Percentiles rank a stretch among this genome's conserved stretches.
phyloP scores from a whole-genome alignment of 2,888 invertebrate species.

The Drosophila kuntzei region DNA sequence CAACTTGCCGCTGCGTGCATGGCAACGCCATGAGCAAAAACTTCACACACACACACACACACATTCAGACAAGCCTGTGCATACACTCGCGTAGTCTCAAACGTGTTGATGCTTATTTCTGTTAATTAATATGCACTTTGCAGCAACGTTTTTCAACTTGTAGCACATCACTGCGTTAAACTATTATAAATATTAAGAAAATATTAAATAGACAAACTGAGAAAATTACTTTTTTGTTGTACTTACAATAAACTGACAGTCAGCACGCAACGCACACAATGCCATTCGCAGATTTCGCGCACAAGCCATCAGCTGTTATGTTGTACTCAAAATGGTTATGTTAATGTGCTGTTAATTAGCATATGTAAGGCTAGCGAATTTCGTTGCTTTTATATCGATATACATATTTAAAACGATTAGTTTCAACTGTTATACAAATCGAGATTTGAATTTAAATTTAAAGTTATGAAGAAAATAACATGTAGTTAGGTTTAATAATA shows the following conservation, averaged over 20 bases:
- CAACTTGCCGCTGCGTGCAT: constrained; percentile 59
- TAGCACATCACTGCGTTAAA: constrained; percentile 1
- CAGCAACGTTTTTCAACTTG: neutral
- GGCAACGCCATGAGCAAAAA: constrained; percentile 66
- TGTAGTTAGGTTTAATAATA: constrained; percentile 72
- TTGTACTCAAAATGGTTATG: constrained; percentile 20
- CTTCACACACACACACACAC: constrained; percentile 29
- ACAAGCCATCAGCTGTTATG: constrained; percentile 46
- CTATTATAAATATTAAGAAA: constrained; percentile 1
- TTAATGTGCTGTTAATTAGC: constrained; percentile 16
- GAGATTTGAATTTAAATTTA: neutral
- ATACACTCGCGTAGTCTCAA: constrained; percentile 15
- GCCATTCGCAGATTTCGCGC: constrained; percentile 26
- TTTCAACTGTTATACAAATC: too few relatives aligned
- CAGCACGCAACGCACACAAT: constrained; percentile 46
- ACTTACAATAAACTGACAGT: constrained; percentile 59
- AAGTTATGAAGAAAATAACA: neutral
- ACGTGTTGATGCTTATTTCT: constrained; percentile 7
- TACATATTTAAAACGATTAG: too few relatives aligned
- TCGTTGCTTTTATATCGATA: too few relatives aligned
- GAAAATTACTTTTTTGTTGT: constrained; percentile 54
- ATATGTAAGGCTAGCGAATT: too few relatives aligned
- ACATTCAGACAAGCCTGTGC: constrained; percentile 1
- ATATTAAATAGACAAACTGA: constrained; percentile 25
- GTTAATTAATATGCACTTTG: constrained; percentile 5